A percentile compares a stretch with the other conserved stretches of the same genome.
Evolutionary conservation across 2,888 invertebrate genomes (phyloP).

Genomic region (Strigamia maritima): DNA sequence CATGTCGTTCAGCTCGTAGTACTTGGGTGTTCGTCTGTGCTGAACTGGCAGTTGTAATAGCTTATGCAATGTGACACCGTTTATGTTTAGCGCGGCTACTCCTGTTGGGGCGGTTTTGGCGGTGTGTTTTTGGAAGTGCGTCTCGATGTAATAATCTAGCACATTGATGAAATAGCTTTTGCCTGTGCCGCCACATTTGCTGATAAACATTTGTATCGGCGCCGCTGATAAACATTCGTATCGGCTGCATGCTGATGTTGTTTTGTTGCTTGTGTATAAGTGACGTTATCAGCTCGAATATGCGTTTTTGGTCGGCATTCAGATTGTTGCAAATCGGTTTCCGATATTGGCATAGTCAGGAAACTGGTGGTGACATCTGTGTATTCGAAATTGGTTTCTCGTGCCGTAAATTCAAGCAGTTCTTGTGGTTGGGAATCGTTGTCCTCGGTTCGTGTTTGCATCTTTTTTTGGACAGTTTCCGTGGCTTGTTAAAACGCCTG

Average conservation of each 20-base stretch:
- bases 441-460: background rate
- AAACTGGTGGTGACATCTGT: background rate
- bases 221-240: no score
- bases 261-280: no score
- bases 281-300: background rate
- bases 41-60: background rate
- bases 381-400: background rate
- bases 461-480: background rate
- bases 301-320: background rate
- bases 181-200: background rate
- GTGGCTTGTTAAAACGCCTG: background rate
- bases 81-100: background rate
- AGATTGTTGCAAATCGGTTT: background rate
- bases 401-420: background rate
- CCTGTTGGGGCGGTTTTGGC: background rate
- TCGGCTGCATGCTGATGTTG: no score
- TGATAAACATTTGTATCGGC: background rate
- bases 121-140: background rate
- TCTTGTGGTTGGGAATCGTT: no score
- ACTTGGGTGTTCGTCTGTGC: background rate
- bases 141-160: background rate
- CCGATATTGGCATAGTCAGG: background rate
- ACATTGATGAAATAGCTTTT: background rate
- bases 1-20: background rate
- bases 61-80: background rate